phyloP scores from a whole-genome alignment of 2,888 invertebrate genomes.

The Pristionchus maxplancki region DNA sequence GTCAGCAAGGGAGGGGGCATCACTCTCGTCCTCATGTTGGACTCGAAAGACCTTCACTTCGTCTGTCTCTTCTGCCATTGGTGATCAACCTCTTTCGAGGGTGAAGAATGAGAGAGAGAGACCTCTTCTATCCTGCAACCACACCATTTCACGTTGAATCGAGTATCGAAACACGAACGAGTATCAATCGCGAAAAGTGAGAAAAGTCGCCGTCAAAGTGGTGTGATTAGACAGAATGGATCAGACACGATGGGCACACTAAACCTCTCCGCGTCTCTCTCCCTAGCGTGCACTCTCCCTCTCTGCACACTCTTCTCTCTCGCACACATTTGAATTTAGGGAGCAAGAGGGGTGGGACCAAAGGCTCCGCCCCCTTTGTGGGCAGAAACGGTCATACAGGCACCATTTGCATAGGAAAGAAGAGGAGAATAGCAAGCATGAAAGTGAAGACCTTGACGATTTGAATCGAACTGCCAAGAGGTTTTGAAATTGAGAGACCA shows the following conservation, averaged over 20 bases:
- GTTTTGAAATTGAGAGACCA: not conserved
- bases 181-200: not conserved
- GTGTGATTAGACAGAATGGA: constrained; percentile 41
- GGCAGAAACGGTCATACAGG: constrained; percentile 44
- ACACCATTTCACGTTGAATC: not conserved
- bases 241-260: constrained; percentile 41
- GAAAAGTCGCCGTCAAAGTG: constrained; percentile 15
- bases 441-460: constrained; percentile 40
- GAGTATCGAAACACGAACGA: not conserved
- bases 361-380: constrained; percentile 39
- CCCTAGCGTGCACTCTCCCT: constrained; percentile 17
- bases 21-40: constrained; percentile 58
- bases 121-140: not conserved
- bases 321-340: constrained; percentile 41
- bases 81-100: not conserved
- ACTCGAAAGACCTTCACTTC: constrained; percentile 69
- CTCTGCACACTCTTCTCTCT: constrained; percentile 42
- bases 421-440: constrained; percentile 1
- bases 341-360: constrained; percentile 36
- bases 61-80: constrained; percentile 62
- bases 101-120: not conserved
- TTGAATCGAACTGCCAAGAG: constrained; percentile 22
- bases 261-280: constrained; percentile 47
- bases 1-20: constrained; percentile 63
- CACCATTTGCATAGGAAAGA: constrained; percentile 49